phyloP scores from a whole-genome alignment of 1,140 invertebrate genomes.

The Thalassaphorura encarpata region DNA sequence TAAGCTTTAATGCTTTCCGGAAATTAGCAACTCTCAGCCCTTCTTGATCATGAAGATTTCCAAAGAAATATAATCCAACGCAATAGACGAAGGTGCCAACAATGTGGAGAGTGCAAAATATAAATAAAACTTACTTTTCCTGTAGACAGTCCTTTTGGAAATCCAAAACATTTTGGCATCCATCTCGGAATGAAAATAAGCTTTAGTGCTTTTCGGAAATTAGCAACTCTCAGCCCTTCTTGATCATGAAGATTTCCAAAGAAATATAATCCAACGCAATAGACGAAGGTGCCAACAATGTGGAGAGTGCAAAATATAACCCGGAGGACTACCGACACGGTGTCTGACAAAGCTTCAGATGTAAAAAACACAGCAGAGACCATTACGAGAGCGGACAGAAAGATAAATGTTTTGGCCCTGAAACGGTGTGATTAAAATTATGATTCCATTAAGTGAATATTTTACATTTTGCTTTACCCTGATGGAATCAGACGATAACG shows the following conservation, averaged over 20 bases:
- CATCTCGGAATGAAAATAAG: background rate
- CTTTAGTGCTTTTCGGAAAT: background rate
- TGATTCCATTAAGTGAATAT: no score
- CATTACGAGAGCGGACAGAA: background rate
- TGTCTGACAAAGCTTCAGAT: background rate
- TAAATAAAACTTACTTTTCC: no score
- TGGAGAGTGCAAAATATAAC: background rate
- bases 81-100: background rate
- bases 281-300: background rate
- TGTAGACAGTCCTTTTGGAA: no score
- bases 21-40: background rate
- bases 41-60: background rate
- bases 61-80: constrained; percentile 2
- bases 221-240: background rate
- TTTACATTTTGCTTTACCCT: background rate
- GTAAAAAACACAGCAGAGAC: constrained; percentile 2
- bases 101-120: constrained; percentile 2
- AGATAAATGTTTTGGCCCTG: constrained; percentile 1
- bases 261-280: constrained; percentile 5
- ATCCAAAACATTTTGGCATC: no score
- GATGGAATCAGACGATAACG: background rate
- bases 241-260: background rate
- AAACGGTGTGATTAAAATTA: background rate
- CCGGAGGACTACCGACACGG: background rate
- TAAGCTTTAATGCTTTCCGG: background rate